These are phyloP conservation scores for Cynopterus sphinx DNA, from an alignment of 2,797 vertebrate genomes.

Conservation along the genomic window DNA sequence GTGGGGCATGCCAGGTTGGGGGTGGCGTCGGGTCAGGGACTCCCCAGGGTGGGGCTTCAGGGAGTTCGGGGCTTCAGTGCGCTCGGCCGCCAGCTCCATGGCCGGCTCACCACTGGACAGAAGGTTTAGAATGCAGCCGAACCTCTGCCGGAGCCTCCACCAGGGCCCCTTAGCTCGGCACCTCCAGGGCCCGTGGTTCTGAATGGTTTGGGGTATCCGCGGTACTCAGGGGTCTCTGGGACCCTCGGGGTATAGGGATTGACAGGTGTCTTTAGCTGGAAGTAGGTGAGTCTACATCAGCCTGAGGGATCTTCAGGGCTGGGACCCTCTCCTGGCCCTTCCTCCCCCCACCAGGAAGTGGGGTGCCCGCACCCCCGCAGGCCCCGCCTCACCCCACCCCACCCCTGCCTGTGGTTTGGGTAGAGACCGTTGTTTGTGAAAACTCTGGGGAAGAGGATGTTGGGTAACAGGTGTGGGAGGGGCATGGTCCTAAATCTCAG, in stretches of 20 bases:
- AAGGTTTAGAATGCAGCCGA: neutral
- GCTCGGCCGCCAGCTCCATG: fast-evolving
- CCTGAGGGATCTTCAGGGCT: too few relatives aligned
- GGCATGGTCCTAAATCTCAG: constrained; percentile 65
- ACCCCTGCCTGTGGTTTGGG: constrained; percentile 74
- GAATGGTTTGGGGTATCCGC: neutral
- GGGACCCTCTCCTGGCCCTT: neutral
- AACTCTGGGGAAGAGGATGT: constrained; percentile 69
- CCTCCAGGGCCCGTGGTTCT: neutral
- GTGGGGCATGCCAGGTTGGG: neutral
- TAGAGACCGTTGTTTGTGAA: constrained; percentile 74
- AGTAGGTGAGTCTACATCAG: neutral
- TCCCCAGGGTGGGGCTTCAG: neutral
- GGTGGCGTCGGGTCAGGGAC: fast-evolving
- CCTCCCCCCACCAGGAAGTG: constrained; percentile 70
- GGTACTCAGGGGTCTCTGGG: neutral
- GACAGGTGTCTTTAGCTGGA: neutral
- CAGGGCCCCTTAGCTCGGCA: fast-evolving
- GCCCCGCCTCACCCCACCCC: constrained; percentile 38
- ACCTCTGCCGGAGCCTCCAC: fast-evolving
- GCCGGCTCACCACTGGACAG: fast-evolving
- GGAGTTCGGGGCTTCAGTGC: neutral
- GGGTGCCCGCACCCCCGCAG: neutral
- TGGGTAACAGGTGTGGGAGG: constrained; percentile 74
- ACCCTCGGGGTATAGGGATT: too few relatives aligned